phyloP scores from a whole-genome alignment of 2,113 vertebrate genomes.

The Galbula dea region DNA sequence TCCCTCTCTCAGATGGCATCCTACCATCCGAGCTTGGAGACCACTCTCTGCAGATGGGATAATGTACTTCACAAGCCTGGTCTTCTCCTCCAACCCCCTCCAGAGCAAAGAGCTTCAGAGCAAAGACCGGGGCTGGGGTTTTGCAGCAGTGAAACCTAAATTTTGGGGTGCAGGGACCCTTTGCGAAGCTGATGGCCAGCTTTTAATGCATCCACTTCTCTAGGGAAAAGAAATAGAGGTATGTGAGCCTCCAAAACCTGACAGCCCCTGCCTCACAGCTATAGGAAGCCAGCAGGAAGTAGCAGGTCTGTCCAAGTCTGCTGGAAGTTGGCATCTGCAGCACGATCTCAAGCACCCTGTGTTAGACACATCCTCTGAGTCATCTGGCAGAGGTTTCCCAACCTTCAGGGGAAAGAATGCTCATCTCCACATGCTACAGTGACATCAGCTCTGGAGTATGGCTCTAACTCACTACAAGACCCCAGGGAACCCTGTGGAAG shows the following conservation, averaged over 20 bases:
- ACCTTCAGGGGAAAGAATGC: not conserved
- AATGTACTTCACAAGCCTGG: not conserved
- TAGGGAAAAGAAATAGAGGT: not conserved
- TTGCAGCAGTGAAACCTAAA: not conserved
- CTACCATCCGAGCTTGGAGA: rapidly evolving
- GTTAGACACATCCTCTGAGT: not conserved
- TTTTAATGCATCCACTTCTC: not conserved
- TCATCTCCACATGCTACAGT: not conserved
- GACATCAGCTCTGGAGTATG: not conserved
- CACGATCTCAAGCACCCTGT: not conserved
- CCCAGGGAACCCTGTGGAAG: not conserved
- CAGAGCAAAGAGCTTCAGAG: not conserved
- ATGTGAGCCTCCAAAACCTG: not conserved
- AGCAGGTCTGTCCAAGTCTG: not conserved
- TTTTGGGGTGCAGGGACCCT: not conserved
- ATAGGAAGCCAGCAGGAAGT: not conserved
- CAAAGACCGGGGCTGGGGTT: not conserved
- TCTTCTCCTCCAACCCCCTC: not conserved
- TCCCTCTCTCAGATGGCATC: not conserved
- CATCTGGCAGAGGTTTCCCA: not conserved
- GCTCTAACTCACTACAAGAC: not conserved
- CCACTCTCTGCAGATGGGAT: rapidly evolving
- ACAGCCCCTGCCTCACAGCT: no score
- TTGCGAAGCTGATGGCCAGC: not conserved
- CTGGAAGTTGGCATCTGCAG: not conserved